Conservation (phyloP, 2,797 vertebrate genomes). For the Dermochelys coriacea region DNA sequence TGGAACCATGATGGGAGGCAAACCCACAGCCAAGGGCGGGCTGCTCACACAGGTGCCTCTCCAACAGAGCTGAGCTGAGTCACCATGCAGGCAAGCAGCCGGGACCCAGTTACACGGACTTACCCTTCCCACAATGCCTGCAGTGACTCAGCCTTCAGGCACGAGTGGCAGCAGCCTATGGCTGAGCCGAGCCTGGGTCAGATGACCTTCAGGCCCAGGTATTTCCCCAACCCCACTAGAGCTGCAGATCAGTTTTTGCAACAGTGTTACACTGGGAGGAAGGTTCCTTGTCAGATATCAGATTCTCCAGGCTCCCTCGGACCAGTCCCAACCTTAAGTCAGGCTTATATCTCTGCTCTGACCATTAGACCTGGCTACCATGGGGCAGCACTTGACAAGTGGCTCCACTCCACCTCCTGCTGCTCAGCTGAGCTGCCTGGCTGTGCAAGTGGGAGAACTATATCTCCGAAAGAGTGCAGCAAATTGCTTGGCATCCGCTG, state of each 20-base stretch:
- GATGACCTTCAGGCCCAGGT: neutral
- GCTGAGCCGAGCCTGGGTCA: neutral
- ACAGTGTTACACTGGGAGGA: no score
- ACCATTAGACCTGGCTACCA: no score
- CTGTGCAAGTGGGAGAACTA: rapidly evolving
- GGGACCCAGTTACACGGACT: neutral
- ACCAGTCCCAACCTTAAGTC: neutral
- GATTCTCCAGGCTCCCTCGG: neutral
- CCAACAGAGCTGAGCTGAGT: neutral
- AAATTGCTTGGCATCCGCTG: no score
- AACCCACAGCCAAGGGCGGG: no score
- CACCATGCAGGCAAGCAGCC: neutral
- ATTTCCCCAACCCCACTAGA: neutral
- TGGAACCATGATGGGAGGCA: neutral
- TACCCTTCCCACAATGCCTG: neutral
- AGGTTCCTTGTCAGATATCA: no score
- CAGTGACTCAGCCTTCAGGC: neutral
- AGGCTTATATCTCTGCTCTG: no score
- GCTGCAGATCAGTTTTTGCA: neutral
- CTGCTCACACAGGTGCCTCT: neutral
- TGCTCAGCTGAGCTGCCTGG: rapidly evolving
- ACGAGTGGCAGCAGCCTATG: neutral
- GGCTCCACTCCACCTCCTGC: rapidly evolving
- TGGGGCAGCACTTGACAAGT: neutral
- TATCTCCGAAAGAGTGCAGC: no score